phyloP scores from a whole-genome alignment of 1,140 invertebrate species.

The Nasonia giraulti region DNA sequence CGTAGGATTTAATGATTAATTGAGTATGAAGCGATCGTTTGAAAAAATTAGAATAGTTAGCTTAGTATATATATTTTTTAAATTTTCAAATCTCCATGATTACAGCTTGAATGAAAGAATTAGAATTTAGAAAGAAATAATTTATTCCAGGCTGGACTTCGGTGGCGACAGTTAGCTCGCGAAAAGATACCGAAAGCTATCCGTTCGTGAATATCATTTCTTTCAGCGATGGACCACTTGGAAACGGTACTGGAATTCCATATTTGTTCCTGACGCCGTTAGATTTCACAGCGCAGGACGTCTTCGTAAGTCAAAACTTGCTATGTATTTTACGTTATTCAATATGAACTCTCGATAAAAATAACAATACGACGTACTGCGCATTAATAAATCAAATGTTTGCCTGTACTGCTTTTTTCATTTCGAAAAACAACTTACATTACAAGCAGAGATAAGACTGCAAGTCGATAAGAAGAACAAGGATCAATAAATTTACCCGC shows the following conservation, averaged over 20 bases:
- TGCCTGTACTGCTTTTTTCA: not conserved
- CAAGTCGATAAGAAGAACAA: not conserved
- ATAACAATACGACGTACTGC: too few species aligned
- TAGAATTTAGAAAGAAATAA: constrained; percentile 1
- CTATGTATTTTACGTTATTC: too few species aligned
- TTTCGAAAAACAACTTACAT: too few species aligned
- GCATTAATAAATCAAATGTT: too few species aligned
- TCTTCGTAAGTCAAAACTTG: constrained; percentile 74
- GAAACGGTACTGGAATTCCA: constrained; percentile 83
- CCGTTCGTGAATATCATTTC: constrained; percentile 86
- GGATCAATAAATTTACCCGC: constrained; percentile 4
- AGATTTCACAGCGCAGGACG: constrained; percentile 84
- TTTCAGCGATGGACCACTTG: constrained; percentile 81
- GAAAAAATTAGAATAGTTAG: too few species aligned
- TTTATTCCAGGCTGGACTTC: constrained; percentile 80
- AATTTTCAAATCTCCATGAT: too few species aligned
- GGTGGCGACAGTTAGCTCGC: constrained; percentile 82
- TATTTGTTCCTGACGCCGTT: constrained; percentile 86
- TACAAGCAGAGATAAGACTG: constrained; percentile 8
- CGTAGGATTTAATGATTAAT: too few species aligned
- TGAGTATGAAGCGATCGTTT: too few species aligned
- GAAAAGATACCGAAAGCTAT: constrained; percentile 77
- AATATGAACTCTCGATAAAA: too few species aligned
- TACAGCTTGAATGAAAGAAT: not conserved
- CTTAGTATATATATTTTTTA: too few species aligned